These are phyloP conservation scores for Hippopotamus amphibius DNA, from an alignment of 2,113 vertebrate genomes.

Conservation along the genomic window DNA sequence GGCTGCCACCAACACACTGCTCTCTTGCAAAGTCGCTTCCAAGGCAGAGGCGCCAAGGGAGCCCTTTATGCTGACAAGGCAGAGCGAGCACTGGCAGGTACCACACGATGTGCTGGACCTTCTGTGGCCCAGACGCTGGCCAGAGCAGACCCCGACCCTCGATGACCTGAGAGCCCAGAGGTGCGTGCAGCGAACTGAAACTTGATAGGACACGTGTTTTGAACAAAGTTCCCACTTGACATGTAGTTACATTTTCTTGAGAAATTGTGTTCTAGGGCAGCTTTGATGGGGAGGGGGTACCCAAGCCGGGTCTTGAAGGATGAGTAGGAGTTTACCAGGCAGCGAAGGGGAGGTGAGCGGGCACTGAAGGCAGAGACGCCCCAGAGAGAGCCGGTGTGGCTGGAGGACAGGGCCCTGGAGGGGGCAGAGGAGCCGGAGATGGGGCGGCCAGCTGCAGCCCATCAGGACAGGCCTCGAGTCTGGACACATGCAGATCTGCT, in stretches of 20 bases:
- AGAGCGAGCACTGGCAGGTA: accelerated
- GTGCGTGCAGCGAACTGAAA: accelerated
- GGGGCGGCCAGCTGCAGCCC: neutral
- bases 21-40: neutral
- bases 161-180: neutral
- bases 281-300: neutral
- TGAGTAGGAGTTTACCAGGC: neutral
- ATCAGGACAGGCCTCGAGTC: no score
- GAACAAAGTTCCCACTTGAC: neutral
- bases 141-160: no score
- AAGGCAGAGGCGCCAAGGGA: neutral
- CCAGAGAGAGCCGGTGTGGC: accelerated
- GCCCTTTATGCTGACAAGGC: accelerated
- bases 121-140: neutral
- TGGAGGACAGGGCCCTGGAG: neutral
- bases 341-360: neutral
- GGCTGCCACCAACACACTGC: neutral
- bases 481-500: neutral
- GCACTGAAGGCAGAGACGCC: no score
- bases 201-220: neutral
- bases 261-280: neutral
- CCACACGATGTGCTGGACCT: accelerated
- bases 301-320: neutral
- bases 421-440: neutral
- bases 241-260: neutral